phyloP scores from a whole-genome alignment of 2,797 vertebrate genomes.

The Poecilia velifera region DNA sequence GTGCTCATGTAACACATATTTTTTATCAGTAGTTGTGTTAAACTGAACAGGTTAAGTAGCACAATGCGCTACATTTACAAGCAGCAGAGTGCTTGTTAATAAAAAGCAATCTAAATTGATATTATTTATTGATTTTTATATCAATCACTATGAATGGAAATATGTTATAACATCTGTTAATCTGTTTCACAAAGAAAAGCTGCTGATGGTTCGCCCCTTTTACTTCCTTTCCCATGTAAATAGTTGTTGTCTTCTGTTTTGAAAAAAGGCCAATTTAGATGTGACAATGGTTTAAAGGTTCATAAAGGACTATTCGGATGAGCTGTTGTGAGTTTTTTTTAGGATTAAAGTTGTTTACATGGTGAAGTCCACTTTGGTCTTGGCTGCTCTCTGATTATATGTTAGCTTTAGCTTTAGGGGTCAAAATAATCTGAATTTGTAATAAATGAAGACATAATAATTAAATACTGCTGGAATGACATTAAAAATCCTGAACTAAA shows the following conservation, averaged over 20 bases:
- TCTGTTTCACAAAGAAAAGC: not conserved
- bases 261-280: not conserved
- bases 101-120: not conserved
- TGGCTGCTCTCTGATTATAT: not conserved
- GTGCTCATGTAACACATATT: too few relatives aligned
- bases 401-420: not conserved
- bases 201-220: not conserved
- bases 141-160: not conserved
- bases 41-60: too few relatives aligned
- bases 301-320: not conserved
- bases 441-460: not conserved
- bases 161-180: not conserved
- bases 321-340: not conserved
- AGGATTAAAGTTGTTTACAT: not conserved
- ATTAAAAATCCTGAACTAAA: not conserved
- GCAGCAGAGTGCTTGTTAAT: not conserved
- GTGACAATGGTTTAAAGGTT: not conserved
- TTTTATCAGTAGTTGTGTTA: too few relatives aligned
- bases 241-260: not conserved
- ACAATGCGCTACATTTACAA: too few relatives aligned
- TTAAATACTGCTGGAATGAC: not conserved
- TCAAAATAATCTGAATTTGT: not conserved
- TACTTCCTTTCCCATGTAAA: not conserved
- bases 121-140: not conserved
- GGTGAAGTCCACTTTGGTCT: not conserved